These are phyloP conservation scores for Leptinotarsa juncta DNA, from an alignment of 2,888 invertebrate species.

Conservation along the genomic window DNA sequence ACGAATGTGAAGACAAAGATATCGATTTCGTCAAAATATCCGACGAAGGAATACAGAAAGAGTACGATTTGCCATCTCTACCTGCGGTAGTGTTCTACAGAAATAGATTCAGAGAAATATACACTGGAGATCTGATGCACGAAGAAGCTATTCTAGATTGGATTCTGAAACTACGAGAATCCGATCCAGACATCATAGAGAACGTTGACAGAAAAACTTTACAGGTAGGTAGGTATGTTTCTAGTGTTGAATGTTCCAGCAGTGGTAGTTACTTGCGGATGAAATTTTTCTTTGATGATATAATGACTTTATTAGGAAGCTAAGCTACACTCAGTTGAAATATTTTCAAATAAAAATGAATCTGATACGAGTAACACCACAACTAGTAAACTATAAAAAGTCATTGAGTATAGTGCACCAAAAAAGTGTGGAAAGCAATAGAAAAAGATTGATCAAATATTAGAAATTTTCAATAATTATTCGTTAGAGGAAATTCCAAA, in stretches of 20 bases:
- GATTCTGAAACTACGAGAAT: slow-evolving; percentile 87
- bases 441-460: too few relatives aligned
- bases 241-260: not conserved
- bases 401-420: too few relatives aligned
- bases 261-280: not conserved
- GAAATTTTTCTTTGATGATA: too few relatives aligned
- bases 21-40: slow-evolving; percentile 94
- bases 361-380: too few relatives aligned
- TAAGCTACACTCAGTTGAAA: too few relatives aligned
- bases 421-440: too few relatives aligned
- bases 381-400: too few relatives aligned
- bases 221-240: slow-evolving; percentile 67
- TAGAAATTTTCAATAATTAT: too few relatives aligned
- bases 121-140: slow-evolving; percentile 89
- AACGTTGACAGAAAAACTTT: slow-evolving; percentile 90
- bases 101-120: slow-evolving; percentile 89
- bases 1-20: slow-evolving; percentile 91
- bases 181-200: slow-evolving; percentile 90
- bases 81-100: slow-evolving; percentile 90
- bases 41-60: slow-evolving; percentile 86
- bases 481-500: too few relatives aligned
- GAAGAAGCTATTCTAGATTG: slow-evolving; percentile 91
- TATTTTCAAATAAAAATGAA: too few relatives aligned
- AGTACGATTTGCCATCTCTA: slow-evolving; percentile 84
- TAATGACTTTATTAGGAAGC: too few relatives aligned